A percentile compares a stretch with the other conserved stretches of the same genome.
phyloP scores from a whole-genome alignment of 2,797 vertebrate genomes.

The Podarcis lilfordi region DNA sequence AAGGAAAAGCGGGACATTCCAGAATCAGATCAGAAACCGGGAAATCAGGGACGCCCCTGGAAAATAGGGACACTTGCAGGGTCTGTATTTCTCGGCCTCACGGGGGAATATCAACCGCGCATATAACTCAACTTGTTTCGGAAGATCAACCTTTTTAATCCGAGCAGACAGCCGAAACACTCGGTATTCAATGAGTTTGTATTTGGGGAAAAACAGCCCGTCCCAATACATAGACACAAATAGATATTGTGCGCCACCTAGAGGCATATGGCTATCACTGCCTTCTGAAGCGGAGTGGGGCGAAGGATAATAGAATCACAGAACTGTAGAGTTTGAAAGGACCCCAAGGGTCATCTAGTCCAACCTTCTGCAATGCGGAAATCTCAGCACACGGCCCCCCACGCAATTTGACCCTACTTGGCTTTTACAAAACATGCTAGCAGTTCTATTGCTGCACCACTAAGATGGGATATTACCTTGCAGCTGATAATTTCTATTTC shows the following conservation, averaged over 20 bases:
- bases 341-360: too few species aligned
- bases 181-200: neutral
- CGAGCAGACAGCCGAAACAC: neutral
- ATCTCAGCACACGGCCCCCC: too few species aligned
- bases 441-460: neutral
- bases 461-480: neutral
- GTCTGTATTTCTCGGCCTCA: too few species aligned
- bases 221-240: neutral
- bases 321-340: too few species aligned
- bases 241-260: constrained; percentile 50
- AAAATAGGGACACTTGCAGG: neutral
- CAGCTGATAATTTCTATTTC: neutral
- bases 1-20: too few species aligned
- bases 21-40: too few species aligned
- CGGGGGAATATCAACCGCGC: too few species aligned
- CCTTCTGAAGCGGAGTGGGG: neutral
- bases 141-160: neutral
- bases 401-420: neutral
- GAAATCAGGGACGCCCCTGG: too few species aligned
- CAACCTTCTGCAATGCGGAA: too few species aligned
- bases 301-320: too few species aligned
- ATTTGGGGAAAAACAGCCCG: too few species aligned
- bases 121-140: too few species aligned
- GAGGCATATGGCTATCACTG: constrained; percentile 42
- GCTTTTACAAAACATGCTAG: neutral